Conservation (phyloP, 2,888 invertebrate genomes). For the Brenthis hecate region DNA sequence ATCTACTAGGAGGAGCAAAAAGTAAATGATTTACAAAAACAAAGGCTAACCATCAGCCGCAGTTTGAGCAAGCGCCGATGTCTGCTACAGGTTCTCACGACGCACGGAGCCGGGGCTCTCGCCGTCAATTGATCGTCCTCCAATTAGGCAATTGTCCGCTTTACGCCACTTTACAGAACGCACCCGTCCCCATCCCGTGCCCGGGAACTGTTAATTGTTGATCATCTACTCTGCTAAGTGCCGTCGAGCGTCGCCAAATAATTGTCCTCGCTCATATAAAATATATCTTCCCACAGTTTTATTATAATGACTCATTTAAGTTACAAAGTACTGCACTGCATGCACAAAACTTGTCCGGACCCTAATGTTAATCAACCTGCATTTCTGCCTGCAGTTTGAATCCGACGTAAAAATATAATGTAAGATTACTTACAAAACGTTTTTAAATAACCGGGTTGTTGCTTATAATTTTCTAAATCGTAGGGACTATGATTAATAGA, state of each 20-base stretch:
- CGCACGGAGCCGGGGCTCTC: constrained; percentile 25
- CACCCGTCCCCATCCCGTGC: constrained; percentile 31
- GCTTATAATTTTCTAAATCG: constrained; percentile 31
- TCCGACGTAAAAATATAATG: constrained; percentile 23
- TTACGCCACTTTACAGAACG: constrained; percentile 45
- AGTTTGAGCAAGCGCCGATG: neutral
- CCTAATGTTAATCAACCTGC: neutral
- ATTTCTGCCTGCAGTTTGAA: constrained; percentile 11
- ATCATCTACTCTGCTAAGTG: neutral
- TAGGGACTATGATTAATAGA: constrained; percentile 44
- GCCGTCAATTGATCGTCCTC: constrained; percentile 56
- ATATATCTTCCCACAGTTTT: constrained; percentile 1
- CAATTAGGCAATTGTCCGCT: constrained; percentile 70
- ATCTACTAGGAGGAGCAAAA: too few relatives aligned
- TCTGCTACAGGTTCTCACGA: constrained; percentile 28
- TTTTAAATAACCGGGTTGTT: constrained; percentile 38
- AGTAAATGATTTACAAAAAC: constrained; percentile 5
- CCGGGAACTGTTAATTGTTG: constrained; percentile 44
- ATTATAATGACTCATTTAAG: constrained; percentile 4
- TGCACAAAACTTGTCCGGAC: neutral
- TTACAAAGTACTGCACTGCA: neutral
- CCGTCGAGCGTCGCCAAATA: neutral
- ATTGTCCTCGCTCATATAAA: neutral
- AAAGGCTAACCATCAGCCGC: neutral
- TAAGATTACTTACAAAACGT: constrained; percentile 18